These are phyloP conservation scores for Periophthalmus modestus DNA, from an alignment of 2,113 vertebrate species.

Conservation along the genomic window DNA sequence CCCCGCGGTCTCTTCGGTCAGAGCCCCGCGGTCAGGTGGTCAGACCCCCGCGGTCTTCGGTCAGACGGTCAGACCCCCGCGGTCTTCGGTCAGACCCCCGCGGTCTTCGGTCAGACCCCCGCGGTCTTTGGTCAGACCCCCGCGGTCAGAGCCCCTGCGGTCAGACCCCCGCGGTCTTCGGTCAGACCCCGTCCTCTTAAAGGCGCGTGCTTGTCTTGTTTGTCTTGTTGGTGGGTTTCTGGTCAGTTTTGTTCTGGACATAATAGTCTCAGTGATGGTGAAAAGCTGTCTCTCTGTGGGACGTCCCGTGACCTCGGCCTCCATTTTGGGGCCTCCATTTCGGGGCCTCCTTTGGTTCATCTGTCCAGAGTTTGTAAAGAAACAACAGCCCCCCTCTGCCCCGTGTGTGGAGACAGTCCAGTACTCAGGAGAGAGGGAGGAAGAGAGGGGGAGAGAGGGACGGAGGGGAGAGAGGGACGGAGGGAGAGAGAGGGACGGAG, in stretches of 20 bases:
- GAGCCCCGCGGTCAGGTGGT: too few relatives aligned
- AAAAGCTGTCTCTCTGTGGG: conserved; percentile 2
- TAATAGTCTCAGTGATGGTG: background rate
- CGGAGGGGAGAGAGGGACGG: too few relatives aligned
- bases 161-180: background rate
- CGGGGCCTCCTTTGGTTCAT: background rate
- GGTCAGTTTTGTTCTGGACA: background rate
- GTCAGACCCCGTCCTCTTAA: background rate
- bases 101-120: too few relatives aligned
- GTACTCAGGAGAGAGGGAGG: background rate
- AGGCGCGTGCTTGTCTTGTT: background rate
- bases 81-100: too few relatives aligned
- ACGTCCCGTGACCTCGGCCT: conserved; percentile 1
- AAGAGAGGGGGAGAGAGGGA: background rate
- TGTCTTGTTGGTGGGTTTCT: background rate
- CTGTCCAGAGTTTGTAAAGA: background rate
- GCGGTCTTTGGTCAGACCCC: too few relatives aligned
- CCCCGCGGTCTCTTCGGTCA: too few relatives aligned
- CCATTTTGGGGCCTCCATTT: conserved; percentile 11
- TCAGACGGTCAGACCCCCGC: too few relatives aligned
- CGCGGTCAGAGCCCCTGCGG: background rate
- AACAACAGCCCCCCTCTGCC: background rate
- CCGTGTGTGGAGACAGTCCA: background rate
- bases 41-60: too few relatives aligned
- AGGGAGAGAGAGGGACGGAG: too few relatives aligned